Percentiles rank a stretch among this genome's conserved stretches.
Evolutionary conservation across 23 tunicate species (phyloP).

Genomic region (Oikopleura dioica): DNA sequence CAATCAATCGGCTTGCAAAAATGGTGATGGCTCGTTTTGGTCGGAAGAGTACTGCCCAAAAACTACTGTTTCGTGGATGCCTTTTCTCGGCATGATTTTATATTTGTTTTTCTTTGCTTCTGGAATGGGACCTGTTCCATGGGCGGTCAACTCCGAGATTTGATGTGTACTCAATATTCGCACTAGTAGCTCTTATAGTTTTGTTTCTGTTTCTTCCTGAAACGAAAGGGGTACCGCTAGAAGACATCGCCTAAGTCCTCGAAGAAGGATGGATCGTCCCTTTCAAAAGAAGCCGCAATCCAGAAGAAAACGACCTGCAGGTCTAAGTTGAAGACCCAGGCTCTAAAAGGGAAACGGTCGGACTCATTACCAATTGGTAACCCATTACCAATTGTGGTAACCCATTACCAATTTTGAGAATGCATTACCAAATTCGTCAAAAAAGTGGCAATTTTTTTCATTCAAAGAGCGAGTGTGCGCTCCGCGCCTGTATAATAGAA

Average conservation of each 20-base stretch:
- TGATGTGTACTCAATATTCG: slow-evolving; percentile 35
- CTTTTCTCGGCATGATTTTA: slow-evolving; percentile 54
- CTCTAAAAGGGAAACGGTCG: no score
- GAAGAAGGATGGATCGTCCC: background rate
- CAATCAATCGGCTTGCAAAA: background rate
- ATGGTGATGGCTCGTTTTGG: slow-evolving; percentile 19
- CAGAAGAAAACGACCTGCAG: no score
- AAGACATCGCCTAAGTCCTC: slow-evolving; percentile 27
- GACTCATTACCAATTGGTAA: no score
- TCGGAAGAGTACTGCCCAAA: slow-evolving; percentile 63
- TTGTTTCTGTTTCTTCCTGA: slow-evolving; percentile 58
- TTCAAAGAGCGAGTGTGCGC: no score
- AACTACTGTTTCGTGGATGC: slow-evolving; percentile 65
- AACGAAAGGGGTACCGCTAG: slow-evolving; percentile 82
- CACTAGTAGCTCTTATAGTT: slow-evolving; percentile 32
- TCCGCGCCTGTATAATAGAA: no score
- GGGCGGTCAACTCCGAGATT: slow-evolving; percentile 84
- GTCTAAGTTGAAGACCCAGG: no score
- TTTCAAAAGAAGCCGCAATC: no score
- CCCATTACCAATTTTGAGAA: no score
- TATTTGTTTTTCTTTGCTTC: slow-evolving; percentile 75
- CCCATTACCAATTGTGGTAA: no score
- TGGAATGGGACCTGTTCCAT: slow-evolving; percentile 90
- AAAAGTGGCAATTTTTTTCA: no score
- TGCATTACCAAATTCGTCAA: no score